Conservation (phyloP, 2,888 invertebrate genomes). For the Dolichomitus sp. region DNA sequence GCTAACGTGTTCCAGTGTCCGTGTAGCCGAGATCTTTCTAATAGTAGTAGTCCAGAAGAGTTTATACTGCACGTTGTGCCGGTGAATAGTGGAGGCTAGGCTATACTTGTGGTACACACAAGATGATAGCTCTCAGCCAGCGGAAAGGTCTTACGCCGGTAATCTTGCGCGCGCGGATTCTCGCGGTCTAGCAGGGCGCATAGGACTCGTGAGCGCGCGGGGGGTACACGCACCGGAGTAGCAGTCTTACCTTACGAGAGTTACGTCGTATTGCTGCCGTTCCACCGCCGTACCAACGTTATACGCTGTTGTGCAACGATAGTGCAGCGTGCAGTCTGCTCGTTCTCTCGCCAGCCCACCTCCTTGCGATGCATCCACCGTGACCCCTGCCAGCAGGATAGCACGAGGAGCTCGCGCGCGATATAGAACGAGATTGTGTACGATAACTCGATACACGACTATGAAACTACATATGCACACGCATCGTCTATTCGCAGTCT, state of each 20-base stretch:
- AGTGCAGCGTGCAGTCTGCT: constrained; percentile 32
- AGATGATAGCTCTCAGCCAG: constrained; percentile 52
- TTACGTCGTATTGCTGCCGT: constrained; percentile 60
- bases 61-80: constrained; percentile 11
- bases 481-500: constrained; percentile 8
- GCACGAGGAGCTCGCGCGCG: constrained; percentile 48
- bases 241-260: constrained; percentile 55
- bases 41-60: constrained; percentile 21
- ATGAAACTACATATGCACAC: constrained; percentile 11
- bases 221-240: constrained; percentile 34
- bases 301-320: constrained; percentile 66
- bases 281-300: constrained; percentile 36
- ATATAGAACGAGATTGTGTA: constrained; percentile 63
- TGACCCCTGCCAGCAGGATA: constrained; percentile 71
- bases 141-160: constrained; percentile 20
- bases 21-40: constrained; percentile 42
- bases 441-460: constrained; percentile 65
- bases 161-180: constrained; percentile 19
- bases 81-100: background rate
- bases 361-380: constrained; percentile 75
- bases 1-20: constrained; percentile 39
- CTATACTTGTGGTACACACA: constrained; percentile 55
- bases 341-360: constrained; percentile 22
- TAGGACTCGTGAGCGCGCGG: constrained; percentile 1
- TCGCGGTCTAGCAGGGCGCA: constrained; percentile 13